Base-by-base conservation (phyloP, 2,888 invertebrate genomes). In the Galeruca laticollis region DNA sequence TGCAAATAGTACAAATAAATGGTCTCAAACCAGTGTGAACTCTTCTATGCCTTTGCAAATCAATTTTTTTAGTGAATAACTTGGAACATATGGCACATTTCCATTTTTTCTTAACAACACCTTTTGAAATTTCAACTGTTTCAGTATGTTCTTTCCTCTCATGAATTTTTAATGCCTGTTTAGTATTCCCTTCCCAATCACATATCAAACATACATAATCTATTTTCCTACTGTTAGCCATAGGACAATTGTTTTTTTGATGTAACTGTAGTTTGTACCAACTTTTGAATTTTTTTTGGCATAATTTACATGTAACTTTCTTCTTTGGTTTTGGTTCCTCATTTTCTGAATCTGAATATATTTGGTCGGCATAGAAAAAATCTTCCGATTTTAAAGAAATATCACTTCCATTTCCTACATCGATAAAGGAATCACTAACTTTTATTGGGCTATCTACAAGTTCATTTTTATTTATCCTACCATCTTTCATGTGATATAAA, bases 1-100 rank as follows among this genome's bases (percentile, higher is more conserved):
- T 76, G 60, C 82, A 82, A 37, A 79, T 68, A 37, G 73, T 78
- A 67, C 82, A 82, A 68, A 70, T 66, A 11, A 77, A 78, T 60
- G 79, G 79, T 61, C 70, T 68, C 15, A 69, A 18, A 21, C 73
- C 75, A 10, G 75, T 72, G 20, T 75, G 75, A 11, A 70, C 61
- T n/a, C 72, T 59, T 11, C 59, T 64, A 56, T 73, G 72, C 18
- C 72, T 47, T 60, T 73, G 72, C 40, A 73, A 65, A 37, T 73
- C 72, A 65, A 69, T 70, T 66, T 73, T 73, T 63, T 73, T 73
- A 10, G 63, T 21, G 49, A 72, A 72, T 26, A 70, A 51, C 54
- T 72, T 72, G 8, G 37, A 35, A 59, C 72, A 72, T 40, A 66
- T 20, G 0, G 59, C 52, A 64, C 72, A 72, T 26, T 72, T 69